These are phyloP conservation scores for Uromys caudimaculatus DNA, from an alignment of 2,797 vertebrate species.

Conservation along the genomic window DNA sequence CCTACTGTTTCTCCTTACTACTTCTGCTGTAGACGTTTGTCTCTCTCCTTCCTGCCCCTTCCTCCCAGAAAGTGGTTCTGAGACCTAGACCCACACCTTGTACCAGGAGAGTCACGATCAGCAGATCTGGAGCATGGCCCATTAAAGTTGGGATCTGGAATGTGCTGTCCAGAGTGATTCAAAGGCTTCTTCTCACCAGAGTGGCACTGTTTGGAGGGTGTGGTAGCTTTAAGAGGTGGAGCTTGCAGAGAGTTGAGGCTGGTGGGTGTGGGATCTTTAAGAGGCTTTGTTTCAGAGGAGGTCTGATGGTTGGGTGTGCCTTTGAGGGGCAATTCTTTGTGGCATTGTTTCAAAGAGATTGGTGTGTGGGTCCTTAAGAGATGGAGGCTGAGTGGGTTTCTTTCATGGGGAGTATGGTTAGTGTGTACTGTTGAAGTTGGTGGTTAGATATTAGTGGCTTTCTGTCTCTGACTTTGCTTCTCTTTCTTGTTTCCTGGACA, in stretches of 20 bases:
- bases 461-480: not conserved
- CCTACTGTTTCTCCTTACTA: not conserved
- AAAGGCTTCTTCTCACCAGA: not conserved
- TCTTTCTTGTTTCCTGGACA: not conserved
- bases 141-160: not conserved
- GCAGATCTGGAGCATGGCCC: not conserved
- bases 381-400: not conserved
- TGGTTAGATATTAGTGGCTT: not conserved
- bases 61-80: not conserved
- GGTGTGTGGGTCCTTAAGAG: not conserved
- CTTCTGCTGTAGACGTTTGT: not conserved
- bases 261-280: not conserved
- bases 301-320: not conserved
- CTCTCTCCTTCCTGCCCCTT: not conserved
- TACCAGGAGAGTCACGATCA: not conserved
- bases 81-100: not conserved
- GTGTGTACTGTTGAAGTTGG: too few relatives aligned
- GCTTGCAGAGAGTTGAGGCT: not conserved
- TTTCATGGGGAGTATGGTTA: not conserved
- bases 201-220: not conserved
- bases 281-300: not conserved
- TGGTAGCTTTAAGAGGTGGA: not conserved
- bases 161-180: not conserved
- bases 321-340: not conserved
- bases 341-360: not conserved